Conservation (phyloP, 2,113 vertebrate genomes). For the Aegotheles bennettii region DNA sequence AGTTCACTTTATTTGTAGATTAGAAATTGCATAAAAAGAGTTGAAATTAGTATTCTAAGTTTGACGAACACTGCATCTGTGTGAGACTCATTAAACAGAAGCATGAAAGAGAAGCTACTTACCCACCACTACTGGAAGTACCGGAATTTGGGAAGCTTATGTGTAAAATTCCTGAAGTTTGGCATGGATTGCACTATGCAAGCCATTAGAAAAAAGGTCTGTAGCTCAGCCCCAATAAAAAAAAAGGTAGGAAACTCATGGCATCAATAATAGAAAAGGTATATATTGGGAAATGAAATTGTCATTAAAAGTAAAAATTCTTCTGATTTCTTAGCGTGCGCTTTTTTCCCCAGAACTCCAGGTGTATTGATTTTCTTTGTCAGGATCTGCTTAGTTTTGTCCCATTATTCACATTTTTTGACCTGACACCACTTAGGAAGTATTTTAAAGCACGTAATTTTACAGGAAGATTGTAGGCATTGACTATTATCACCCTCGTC, state of each 20-base stretch:
- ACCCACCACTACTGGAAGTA: neutral
- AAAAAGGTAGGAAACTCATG: neutral
- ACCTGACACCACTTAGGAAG: neutral
- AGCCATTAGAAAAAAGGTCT: neutral
- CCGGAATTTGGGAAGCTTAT: neutral
- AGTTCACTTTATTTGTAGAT: neutral
- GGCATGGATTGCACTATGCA: neutral
- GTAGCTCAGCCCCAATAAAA: neutral
- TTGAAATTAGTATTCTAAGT: neutral
- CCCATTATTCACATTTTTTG: slow-evolving; percentile 13
- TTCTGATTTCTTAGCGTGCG: neutral
- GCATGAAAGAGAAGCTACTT: neutral
- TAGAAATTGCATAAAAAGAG: neutral
- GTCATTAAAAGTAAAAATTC: neutral
- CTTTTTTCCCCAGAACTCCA: neutral
- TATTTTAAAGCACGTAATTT: neutral
- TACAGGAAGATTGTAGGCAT: neutral
- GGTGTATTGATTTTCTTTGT: slow-evolving; percentile 38
- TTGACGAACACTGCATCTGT: neutral
- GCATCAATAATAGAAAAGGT: neutral
- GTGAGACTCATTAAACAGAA: neutral
- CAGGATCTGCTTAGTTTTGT: slow-evolving; percentile 6
- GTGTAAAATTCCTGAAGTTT: neutral
- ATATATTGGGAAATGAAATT: neutral
- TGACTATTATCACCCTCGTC: neutral